Conservation (phyloP, 2,113 vertebrate species). For the Geothlypis trichas region DNA sequence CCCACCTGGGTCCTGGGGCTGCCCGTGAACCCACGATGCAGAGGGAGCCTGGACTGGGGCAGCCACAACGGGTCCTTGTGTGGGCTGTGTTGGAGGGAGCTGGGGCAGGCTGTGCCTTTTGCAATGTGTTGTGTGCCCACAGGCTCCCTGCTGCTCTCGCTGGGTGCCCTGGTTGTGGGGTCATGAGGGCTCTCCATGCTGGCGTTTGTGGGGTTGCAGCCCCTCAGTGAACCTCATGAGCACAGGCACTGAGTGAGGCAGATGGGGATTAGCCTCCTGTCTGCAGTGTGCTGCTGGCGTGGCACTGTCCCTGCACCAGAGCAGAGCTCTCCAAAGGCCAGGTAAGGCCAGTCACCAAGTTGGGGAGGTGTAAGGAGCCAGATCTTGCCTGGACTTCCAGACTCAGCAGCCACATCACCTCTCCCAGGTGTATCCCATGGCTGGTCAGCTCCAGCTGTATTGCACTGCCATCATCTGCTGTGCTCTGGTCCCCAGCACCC, state of each 20-base stretch:
- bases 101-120: background rate
- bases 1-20: background rate
- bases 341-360: background rate
- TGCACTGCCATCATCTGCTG: background rate
- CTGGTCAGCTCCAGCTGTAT: background rate
- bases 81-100: background rate
- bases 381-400: background rate
- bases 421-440: background rate
- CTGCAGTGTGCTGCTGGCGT: accelerated
- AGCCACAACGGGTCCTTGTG: background rate
- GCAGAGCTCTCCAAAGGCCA: background rate
- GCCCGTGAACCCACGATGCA: accelerated
- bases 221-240: background rate
- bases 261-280: background rate
- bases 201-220: background rate
- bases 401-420: background rate
- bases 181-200: accelerated
- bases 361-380: background rate
- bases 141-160: background rate
- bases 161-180: accelerated
- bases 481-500: background rate
- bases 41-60: background rate
- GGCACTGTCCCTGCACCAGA: background rate
- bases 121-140: background rate
- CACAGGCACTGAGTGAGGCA: background rate